Conservation (phyloP, 2,113 vertebrate genomes). For the Aramus guarauna region DNA sequence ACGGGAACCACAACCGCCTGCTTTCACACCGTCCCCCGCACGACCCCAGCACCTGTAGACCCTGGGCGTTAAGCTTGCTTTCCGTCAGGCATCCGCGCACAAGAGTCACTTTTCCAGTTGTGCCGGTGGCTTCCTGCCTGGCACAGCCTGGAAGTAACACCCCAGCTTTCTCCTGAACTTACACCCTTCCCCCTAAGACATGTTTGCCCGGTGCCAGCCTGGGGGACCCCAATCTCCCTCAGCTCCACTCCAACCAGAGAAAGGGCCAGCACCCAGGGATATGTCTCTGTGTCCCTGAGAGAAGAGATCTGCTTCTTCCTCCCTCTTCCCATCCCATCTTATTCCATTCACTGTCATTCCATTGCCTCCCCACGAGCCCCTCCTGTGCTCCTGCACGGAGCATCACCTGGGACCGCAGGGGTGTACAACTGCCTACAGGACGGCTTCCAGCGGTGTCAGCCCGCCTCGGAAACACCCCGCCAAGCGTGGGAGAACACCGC, state of each 20-base stretch:
- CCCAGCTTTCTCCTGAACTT: not conserved
- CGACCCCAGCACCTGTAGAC: not conserved
- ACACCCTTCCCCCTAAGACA: not conserved
- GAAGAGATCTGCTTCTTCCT: not conserved
- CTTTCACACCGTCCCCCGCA: not conserved
- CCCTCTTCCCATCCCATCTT: not conserved
- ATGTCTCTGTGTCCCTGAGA: accelerated
- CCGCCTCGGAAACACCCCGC: not conserved
- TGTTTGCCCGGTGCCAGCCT: not conserved
- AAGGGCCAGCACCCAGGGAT: not conserved
- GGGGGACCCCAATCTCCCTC: not conserved
- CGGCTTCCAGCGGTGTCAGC: not conserved
- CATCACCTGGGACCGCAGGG: not conserved
- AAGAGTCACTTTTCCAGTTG: constrained; percentile 36
- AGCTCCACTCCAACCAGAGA: not conserved
- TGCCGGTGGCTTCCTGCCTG: not conserved
- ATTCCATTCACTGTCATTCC: not conserved
- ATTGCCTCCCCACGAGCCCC: not conserved
- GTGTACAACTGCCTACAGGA: accelerated
- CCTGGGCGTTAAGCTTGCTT: not conserved
- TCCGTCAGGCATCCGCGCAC: not conserved
- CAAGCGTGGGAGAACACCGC: accelerated
- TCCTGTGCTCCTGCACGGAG: accelerated
- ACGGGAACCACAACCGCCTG: not conserved
- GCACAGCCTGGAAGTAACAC: not conserved